Base-by-base conservation (phyloP, 53 echinoderm and acorn worm genomes). In the Astropecten irregularis region DNA sequence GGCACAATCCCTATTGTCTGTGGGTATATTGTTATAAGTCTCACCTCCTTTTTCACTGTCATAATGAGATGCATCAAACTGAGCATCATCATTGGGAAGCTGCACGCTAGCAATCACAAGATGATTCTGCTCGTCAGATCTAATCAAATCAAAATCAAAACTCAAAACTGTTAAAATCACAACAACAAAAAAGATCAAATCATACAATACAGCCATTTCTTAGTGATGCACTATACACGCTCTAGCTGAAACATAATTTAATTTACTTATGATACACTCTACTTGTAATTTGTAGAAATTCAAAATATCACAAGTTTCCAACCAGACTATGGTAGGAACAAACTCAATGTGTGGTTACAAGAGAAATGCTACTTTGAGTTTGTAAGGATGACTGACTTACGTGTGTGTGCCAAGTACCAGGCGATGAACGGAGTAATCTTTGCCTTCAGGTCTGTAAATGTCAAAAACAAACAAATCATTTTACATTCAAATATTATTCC, bases 11-110 rank as follows among this genome's bases (percentile, higher is more conserved):
- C n/a, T n/a, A n/a, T n/a, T n/a, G n/a, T n/a, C n/a, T n/a, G n/a
- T n/a, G n/a, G n/a, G n/a, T n/a, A n/a, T n/a, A n/a, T n/a, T n/a
- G n/a, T n/a, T n/a, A n/a, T n/a, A n/a, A n/a, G n/a, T n/a, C 91
- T 37, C 39, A 97, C 97, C 97, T 95, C 99, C 99, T 81, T 99
- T 99, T 58, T 99, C 99, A 65, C 92, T 99, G 89, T 99, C 99
- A 48, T 99, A 99, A 47, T 94, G 94, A 13, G 99, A 95, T 1
- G 99, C 99, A 59, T 99, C 93, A 52, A 99, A 91, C 76, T 92
- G 92, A 34, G 94, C 93, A 26, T 99, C 99, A 42, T 94, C 99
- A 36, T 99, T 99, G 0, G 99, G 99, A 4, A 99, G 90, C 82
- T 99, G 99, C 11, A 99, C 99, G 47, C 99, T 99, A 30, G 99